These are phyloP conservation scores for Hemiprocne comata DNA, from an alignment of 2,113 vertebrate genomes.

Conservation along the genomic window DNA sequence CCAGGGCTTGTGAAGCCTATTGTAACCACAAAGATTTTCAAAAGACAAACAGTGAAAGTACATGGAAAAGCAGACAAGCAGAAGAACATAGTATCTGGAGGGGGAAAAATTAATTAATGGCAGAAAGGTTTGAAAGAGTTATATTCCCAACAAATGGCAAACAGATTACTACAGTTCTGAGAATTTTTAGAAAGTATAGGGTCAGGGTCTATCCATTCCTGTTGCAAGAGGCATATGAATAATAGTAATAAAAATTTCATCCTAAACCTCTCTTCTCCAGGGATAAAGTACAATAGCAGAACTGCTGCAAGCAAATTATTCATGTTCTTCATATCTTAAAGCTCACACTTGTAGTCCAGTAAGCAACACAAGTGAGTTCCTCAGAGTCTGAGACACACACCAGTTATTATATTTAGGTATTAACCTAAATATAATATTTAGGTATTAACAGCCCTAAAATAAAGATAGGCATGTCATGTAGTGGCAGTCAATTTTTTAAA, in stretches of 20 bases:
- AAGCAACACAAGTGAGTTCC: neutral
- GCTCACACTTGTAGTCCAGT: neutral
- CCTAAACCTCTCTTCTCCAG: neutral
- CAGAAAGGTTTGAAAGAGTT: neutral
- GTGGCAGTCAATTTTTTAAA: neutral
- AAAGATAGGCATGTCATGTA: neutral
- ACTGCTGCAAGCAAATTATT: neutral
- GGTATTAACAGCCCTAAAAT: neutral
- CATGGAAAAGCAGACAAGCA: neutral
- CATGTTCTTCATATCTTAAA: neutral
- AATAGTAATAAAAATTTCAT: neutral
- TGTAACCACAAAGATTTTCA: neutral
- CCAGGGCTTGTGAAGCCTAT: neutral
- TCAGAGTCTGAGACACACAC: neutral
- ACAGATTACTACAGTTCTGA: neutral
- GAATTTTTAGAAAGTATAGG: neutral
- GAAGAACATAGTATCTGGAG: accelerated
- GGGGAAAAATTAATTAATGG: neutral
- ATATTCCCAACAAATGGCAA: neutral
- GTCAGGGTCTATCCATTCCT: neutral
- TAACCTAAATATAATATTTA: neutral
- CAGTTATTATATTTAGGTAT: neutral
- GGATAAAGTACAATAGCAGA: neutral
- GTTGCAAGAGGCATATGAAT: neutral
- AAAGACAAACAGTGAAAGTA: neutral